A percentile compares a stretch with the other conserved stretches of the same genome.
Evolutionary conservation across 2,113 vertebrate species (phyloP).

Genomic region (Syrmaticus mikado): DNA sequence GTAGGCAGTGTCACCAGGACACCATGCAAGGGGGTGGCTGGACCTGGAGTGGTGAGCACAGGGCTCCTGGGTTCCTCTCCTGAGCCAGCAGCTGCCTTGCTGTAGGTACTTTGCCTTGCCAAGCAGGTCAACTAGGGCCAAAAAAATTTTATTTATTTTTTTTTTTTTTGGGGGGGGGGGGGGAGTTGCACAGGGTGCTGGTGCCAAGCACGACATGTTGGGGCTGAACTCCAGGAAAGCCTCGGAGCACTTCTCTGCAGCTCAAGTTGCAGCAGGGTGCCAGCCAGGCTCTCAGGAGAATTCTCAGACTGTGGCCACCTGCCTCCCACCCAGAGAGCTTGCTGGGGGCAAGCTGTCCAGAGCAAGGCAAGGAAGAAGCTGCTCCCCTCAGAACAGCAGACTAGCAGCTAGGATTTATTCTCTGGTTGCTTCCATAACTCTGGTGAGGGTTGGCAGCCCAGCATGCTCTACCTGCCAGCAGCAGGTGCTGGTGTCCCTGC

Average conservation of each 20-base stretch:
- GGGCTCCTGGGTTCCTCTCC: not conserved
- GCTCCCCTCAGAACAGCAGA: not conserved
- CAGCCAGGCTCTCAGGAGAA: not conserved
- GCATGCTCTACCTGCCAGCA: not conserved
- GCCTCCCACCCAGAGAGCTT: not conserved
- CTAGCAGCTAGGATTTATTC: not conserved
- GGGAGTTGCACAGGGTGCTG: not conserved
- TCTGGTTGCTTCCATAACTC: not conserved
- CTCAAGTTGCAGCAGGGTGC: not conserved
- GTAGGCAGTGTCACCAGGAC: not conserved
- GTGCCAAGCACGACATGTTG: constrained; percentile 60
- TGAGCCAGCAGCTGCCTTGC: not conserved
- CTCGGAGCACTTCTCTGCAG: constrained; percentile 15
- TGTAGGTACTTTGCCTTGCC: constrained; percentile 39
- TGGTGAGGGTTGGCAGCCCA: not conserved
- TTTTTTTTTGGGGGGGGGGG: too few species aligned
- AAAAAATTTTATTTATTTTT: not conserved
- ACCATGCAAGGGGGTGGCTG: not conserved
- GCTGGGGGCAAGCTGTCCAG: not conserved
- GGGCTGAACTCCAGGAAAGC: constrained; percentile 58
- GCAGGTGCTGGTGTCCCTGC: not conserved
- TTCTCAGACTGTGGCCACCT: not conserved
- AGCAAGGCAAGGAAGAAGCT: not conserved
- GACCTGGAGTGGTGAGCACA: not conserved
- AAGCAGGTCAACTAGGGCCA: constrained; percentile 58